Evolutionary conservation across 2,797 vertebrate species (phyloP).

Genomic region (Adrianichthys oophorus): DNA sequence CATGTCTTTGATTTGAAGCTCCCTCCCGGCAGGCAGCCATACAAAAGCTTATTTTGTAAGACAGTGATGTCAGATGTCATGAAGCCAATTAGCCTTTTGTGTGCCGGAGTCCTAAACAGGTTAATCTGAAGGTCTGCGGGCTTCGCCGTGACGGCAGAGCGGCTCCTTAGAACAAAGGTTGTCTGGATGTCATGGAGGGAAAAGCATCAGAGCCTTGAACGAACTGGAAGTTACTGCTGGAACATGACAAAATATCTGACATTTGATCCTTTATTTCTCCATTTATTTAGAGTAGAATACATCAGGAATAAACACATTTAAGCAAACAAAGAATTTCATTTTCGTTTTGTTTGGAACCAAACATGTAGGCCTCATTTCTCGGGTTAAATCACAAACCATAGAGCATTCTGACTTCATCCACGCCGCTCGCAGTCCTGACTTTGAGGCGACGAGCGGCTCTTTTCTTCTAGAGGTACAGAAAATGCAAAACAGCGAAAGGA

Average conservation of each 20-base stretch:
- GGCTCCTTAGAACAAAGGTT: slow-evolving; percentile 13
- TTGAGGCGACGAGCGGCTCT: too few species aligned
- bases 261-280: too few species aligned
- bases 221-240: too few species aligned
- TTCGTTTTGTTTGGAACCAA: too few species aligned
- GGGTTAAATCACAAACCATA: slow-evolving; percentile 3
- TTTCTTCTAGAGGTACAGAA: too few species aligned
- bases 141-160: slow-evolving; percentile 26
- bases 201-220: too few species aligned
- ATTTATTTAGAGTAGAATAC: too few species aligned
- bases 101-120: slow-evolving; percentile 47
- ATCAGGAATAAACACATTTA: too few species aligned
- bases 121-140: slow-evolving; percentile 40
- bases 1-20: slow-evolving; percentile 4
- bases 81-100: slow-evolving; percentile 66
- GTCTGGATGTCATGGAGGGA: slow-evolving; percentile 13
- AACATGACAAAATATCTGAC: too few species aligned
- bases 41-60: slow-evolving; percentile 21
- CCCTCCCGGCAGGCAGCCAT: slow-evolving; percentile 4
- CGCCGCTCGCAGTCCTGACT: too few species aligned
- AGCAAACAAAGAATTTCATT: too few species aligned
- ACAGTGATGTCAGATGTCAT: slow-evolving; percentile 65
- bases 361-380: slow-evolving; percentile 1
- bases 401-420: background rate
- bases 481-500: too few species aligned